Base-by-base conservation (phyloP, 2,113 vertebrate genomes). In the Aphyosemion australe region DNA sequence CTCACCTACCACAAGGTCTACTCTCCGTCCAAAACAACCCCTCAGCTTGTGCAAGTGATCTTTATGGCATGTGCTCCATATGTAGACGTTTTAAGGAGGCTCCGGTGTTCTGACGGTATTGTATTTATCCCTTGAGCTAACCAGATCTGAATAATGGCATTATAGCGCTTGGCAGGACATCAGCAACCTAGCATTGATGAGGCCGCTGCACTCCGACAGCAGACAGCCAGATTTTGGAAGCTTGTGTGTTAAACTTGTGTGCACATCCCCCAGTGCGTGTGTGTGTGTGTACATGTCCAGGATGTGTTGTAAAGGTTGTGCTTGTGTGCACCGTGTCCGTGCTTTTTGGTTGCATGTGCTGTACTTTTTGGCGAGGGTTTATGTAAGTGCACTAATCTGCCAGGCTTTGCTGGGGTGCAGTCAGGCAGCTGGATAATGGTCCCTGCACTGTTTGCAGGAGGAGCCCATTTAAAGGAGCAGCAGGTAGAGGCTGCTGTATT, bases 341-440 rank as follows among this genome's bases (percentile, higher is more conserved):
- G 34, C 46, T 80, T 57, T 84, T 57, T 74, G 74, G 74, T 76
- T 73, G 72, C 60, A 58, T 77, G 74, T 59, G 70, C 53, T 31
- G 59, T 45, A 54, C 74, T 77, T 67, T 80, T 84, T 80, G 78
- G 66, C 61, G 51, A 14, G 61, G 46, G 53, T 88, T 89, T 88
- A 88, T 85, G 81, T 84, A 88, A 88, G 82, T 87, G 82, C 77
- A 74, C 69, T 90, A 89, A 91, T 92, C 88, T 85, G 80, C 65
- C 75, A 71, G 79, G 74, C 80, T 86, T 85, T 85, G 78, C 82
- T 80, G 37, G 76, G 66, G 72, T 83, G 79, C 78, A 72, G 77
- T 65, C 70, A 85, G 72, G 74, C 86, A 86, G 76, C 85, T 87
- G 78, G 82, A 82, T 87, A 89, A 89, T 87, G 71, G 71, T 73